phyloP scores from a whole-genome alignment of 1,140 invertebrate species.

The Phthorimaea operculella region DNA sequence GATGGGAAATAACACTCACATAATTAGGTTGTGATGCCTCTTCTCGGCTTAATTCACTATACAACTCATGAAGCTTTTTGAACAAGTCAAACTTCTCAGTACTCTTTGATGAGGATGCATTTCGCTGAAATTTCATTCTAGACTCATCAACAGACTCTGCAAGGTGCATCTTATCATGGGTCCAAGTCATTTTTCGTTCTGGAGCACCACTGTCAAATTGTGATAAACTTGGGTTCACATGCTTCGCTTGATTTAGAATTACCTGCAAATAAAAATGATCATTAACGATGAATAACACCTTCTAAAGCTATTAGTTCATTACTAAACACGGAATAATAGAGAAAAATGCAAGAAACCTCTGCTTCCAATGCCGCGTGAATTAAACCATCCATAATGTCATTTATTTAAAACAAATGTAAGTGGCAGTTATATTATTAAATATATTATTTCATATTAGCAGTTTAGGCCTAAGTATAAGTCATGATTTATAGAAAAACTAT shows the following conservation, averaged over 20 bases:
- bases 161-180: conserved; percentile 61
- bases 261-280: conserved; percentile 38
- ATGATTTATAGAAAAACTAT: conserved; percentile 64
- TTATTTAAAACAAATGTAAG: conserved; percentile 60
- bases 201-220: conserved; percentile 59
- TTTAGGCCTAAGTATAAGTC: conserved; percentile 63
- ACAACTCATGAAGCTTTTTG: conserved; percentile 70
- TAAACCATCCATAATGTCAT: conserved; percentile 69
- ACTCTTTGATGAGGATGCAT: conserved; percentile 44
- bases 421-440: conserved; percentile 53
- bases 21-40: conserved; percentile 60
- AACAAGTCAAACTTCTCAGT: conserved; percentile 69
- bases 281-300: not conserved
- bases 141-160: conserved; percentile 59
- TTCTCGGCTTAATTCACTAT: conserved; percentile 64
- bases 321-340: too few species aligned
- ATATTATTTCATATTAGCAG: conserved; percentile 61
- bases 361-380: conserved; percentile 69
- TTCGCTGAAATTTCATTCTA: conserved; percentile 61
- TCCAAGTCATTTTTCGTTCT: conserved; percentile 67
- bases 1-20: conserved; percentile 39
- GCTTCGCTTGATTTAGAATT: conserved; percentile 61
- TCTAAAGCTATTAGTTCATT: not conserved
- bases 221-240: conserved; percentile 58
- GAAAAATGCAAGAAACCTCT: conserved; percentile 47